Base-by-base conservation (phyloP, 92 coral and sea anemone species). In the Zoanthus solanderi region DNA sequence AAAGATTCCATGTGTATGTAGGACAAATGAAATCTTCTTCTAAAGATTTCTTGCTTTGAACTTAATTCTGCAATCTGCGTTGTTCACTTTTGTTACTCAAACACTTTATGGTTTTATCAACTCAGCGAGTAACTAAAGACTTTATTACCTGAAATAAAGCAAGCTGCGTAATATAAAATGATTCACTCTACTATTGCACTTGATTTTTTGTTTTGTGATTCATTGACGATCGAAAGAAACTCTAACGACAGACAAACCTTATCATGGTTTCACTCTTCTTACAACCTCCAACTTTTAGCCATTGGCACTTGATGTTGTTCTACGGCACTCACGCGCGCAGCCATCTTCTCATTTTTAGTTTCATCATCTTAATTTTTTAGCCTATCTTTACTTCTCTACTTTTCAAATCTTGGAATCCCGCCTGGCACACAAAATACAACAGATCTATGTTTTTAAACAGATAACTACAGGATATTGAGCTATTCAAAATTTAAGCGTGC, bases 21-120 rank as follows among this genome's bases (percentile, higher is more conserved):
- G 9, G 30, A 63, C 69, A 63, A 63, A 63, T 23, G 30, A n/a
- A 17, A 7, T 9, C 0, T 61, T n/a, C 10, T 63, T 63, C 29
- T 1, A 58, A 58, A 7, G 29, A 63, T 6, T 63, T 17, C 28
- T 17, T 8, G 7, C 2, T 63, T 63, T 18, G 17, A 63, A 63
- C 28, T 10, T 17, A 63, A 63, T 63, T 9, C n/a, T 63, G 69
- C n/a, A 63, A 63, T 58, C 28, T 63, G 10, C 9, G 29, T 63
- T 63, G 69, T 63, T 63, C 69, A 18, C 29, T 63, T 60, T 63
- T 63, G 69, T 63, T 63, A 60, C 31, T 63, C 30, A 63, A 63
- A 63, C 69, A 17, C 17, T 63, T 63, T 5, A 63, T 17, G 8
- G 0, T n/a, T 5, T 18, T 50, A 50, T 50, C 54, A 50, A 50